phyloP scores from a whole-genome alignment of 1,140 invertebrate genomes.

The Spodoptera frugiperda region DNA sequence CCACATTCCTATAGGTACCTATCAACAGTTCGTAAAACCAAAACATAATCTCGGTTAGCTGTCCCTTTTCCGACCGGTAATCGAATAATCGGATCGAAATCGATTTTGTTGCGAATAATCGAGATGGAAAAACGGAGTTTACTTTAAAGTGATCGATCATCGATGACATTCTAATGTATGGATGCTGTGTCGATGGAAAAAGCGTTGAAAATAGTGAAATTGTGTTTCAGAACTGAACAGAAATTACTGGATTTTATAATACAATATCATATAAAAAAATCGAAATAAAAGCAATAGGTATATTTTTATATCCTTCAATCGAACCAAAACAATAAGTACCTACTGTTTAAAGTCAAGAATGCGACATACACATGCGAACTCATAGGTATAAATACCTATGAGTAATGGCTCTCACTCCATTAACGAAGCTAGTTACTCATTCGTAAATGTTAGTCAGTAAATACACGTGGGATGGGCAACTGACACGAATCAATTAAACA shows the following conservation, averaged over 20 bases:
- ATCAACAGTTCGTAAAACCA: conserved; percentile 19
- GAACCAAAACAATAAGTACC: too few species aligned
- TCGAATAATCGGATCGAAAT: neutral
- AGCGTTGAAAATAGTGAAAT: neutral
- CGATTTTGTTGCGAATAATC: conserved; percentile 24
- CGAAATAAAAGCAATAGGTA: too few species aligned
- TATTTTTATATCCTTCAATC: too few species aligned
- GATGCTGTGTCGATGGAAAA: neutral
- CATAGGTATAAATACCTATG: too few species aligned
- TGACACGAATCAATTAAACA: conserved; percentile 11
- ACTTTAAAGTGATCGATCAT: neutral
- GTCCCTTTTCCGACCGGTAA: conserved; percentile 1
- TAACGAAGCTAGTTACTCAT: too few species aligned
- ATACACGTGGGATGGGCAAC: too few species aligned
- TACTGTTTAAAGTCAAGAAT: too few species aligned
- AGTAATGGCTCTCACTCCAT: too few species aligned
- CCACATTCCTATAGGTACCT: neutral
- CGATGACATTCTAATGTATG: neutral
- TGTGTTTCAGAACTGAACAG: neutral
- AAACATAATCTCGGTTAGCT: neutral
- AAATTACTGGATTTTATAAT: too few species aligned
- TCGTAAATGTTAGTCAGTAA: neutral
- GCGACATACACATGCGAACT: too few species aligned
- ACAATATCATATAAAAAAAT: too few species aligned
- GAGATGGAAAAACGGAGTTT: neutral